phyloP scores from a whole-genome alignment of 2,113 vertebrate species.

The Salminus brasiliensis region DNA sequence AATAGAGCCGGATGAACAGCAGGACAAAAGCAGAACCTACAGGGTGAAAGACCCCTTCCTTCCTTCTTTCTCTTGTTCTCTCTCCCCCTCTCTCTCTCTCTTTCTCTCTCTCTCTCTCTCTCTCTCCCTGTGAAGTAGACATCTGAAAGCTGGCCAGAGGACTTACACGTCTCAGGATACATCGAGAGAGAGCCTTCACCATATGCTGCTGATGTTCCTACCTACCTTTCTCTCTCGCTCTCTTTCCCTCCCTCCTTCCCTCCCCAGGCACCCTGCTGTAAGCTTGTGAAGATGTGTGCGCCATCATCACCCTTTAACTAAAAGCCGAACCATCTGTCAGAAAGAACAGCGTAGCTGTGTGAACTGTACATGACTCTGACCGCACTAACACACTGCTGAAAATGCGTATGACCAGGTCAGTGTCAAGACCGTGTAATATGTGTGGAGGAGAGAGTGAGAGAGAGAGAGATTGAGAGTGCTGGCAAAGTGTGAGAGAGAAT shows the following conservation, averaged over 20 bases:
- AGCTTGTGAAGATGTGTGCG: slow-evolving; percentile 53
- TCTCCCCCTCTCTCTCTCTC: not conserved
- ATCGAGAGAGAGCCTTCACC: slow-evolving; percentile 59
- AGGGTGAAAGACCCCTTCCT: not conserved
- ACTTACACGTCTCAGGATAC: slow-evolving; percentile 48
- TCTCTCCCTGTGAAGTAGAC: slow-evolving; percentile 51
- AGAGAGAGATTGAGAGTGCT: too few species aligned
- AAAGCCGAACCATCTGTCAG: slow-evolving; percentile 72
- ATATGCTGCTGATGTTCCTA: slow-evolving; percentile 61
- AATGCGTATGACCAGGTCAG: not conserved
- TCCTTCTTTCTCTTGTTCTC: not conserved
- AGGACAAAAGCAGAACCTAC: not conserved
- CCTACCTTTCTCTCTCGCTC: slow-evolving; percentile 61
- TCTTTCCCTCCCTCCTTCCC: slow-evolving; percentile 50
- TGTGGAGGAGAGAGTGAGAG: not conserved
- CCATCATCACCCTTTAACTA: slow-evolving; percentile 62
- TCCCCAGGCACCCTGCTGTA: slow-evolving; percentile 43
- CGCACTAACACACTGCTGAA: not conserved
- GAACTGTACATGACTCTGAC: not conserved
- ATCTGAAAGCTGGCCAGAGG: slow-evolving; percentile 63
- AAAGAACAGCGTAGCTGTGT: slow-evolving; percentile 34
- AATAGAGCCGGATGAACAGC: not conserved
- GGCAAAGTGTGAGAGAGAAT: too few species aligned
- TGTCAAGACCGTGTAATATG: not conserved
- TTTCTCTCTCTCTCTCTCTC: not conserved